Conservation (phyloP, 2,888 invertebrate genomes). For the Sphaerolaimus hirsutus region DNA sequence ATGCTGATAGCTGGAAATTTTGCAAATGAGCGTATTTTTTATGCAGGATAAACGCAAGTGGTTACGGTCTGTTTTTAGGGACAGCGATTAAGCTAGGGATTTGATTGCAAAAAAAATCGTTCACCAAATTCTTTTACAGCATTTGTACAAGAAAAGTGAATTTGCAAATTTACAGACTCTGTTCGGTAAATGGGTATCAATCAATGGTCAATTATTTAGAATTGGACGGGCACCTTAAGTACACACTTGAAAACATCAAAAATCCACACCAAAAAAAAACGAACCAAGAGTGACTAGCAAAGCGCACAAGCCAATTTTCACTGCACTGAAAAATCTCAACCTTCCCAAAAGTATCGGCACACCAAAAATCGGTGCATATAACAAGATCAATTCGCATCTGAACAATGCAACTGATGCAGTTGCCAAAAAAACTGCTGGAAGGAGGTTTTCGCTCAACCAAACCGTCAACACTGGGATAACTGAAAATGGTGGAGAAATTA, state of each 20-base stretch:
- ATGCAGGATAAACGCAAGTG: neutral
- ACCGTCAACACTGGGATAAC: too few relatives aligned
- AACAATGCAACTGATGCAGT: slow-evolving; percentile 67
- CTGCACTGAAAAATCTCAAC: slow-evolving; percentile 35
- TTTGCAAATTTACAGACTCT: too few relatives aligned
- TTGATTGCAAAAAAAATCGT: neutral
- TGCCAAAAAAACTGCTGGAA: slow-evolving; percentile 49
- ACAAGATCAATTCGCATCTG: slow-evolving; percentile 59
- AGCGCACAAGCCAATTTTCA: slow-evolving; percentile 25
- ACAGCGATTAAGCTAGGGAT: too few relatives aligned
- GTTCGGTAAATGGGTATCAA: too few relatives aligned
- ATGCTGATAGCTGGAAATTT: slow-evolving; percentile 46
- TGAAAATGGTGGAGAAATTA: too few relatives aligned
- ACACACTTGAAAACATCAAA: too few relatives aligned
- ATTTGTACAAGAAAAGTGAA: too few relatives aligned
- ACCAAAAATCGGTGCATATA: slow-evolving; percentile 49
- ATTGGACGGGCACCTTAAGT: too few relatives aligned
- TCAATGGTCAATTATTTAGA: too few relatives aligned
- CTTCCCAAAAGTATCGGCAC: slow-evolving; percentile 49
- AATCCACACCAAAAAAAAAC: slow-evolving; percentile 11
- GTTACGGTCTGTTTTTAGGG: too few relatives aligned
- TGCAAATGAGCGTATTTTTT: slow-evolving; percentile 1
- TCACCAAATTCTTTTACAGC: too few relatives aligned
- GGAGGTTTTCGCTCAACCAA: slow-evolving; percentile 48
- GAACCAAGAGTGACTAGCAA: slow-evolving; percentile 35